Evolutionary conservation across 1,140 invertebrate species (phyloP).

Genomic region (Nasonia vitripennis): DNA sequence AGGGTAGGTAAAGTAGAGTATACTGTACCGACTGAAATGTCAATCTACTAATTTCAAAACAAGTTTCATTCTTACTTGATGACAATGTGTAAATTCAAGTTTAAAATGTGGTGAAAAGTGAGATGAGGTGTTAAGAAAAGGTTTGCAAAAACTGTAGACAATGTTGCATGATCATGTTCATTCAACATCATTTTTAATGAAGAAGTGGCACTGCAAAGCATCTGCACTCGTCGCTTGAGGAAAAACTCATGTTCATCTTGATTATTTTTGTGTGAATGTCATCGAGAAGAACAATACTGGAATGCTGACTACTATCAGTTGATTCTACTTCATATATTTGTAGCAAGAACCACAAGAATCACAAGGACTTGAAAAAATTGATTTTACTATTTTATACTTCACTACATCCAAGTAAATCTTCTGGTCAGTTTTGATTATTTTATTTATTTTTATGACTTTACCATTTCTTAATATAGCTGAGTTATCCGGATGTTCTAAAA

Average conservation of each 20-base stretch:
- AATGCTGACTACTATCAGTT: neutral
- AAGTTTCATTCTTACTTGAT: too few species aligned
- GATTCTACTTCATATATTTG: too few species aligned
- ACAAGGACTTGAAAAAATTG: too few species aligned
- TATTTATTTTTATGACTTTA: neutral
- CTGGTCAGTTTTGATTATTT: neutral
- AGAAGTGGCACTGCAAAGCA: too few species aligned
- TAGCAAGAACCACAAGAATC: too few species aligned
- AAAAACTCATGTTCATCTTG: too few species aligned
- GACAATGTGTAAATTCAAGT: neutral
- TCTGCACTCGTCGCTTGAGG: too few species aligned
- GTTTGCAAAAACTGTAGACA: neutral
- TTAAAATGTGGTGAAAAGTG: neutral
- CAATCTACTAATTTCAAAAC: neutral
- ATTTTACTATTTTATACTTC: neutral
- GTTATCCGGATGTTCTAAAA: too few species aligned
- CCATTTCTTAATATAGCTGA: too few species aligned
- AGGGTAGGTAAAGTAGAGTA: neutral
- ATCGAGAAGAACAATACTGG: too few species aligned
- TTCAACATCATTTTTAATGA: too few species aligned
- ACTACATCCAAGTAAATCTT: neutral
- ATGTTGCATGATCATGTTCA: neutral
- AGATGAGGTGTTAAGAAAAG: neutral
- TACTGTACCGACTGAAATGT: neutral
- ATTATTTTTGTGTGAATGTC: neutral